Evolutionary conservation across 2,113 vertebrate genomes (phyloP).

Genomic region (Setophaga coronata): DNA sequence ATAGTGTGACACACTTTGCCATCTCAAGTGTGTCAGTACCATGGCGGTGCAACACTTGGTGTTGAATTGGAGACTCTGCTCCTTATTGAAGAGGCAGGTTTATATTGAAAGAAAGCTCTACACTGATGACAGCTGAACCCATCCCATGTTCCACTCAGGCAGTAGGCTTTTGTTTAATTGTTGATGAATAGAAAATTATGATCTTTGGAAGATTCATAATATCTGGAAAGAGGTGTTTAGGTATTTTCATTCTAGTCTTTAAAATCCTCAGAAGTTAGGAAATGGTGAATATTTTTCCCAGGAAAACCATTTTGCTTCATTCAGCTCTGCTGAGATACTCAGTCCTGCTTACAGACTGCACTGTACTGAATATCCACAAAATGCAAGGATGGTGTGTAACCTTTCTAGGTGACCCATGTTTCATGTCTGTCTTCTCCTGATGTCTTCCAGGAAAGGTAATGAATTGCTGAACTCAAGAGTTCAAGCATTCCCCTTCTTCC

Average conservation of each 20-base stretch:
- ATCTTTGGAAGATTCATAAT: not conserved
- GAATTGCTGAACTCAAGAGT: not conserved
- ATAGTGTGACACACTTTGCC: too few species aligned
- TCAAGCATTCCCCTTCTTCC: not conserved
- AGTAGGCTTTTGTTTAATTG: not conserved
- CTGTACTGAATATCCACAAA: not conserved
- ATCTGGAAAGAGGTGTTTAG: not conserved
- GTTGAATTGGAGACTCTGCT: not conserved
- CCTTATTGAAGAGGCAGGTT: not conserved
- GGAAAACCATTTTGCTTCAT: not conserved
- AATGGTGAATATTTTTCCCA: not conserved
- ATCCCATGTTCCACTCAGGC: not conserved
- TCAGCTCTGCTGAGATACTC: not conserved
- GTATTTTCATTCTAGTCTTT: not conserved
- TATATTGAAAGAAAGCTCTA: not conserved
- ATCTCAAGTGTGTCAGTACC: not conserved
- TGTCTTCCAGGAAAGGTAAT: not conserved
- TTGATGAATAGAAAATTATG: not conserved
- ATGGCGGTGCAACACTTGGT: not conserved
- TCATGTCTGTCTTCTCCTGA: not conserved
- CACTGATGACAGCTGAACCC: not conserved
- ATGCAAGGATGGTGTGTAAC: rapidly evolving
- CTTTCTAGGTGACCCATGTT: not conserved
- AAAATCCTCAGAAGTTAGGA: not conserved
- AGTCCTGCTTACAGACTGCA: not conserved